Base-by-base conservation (phyloP, 1,140 invertebrate genomes). In the Papilio polytes region DNA sequence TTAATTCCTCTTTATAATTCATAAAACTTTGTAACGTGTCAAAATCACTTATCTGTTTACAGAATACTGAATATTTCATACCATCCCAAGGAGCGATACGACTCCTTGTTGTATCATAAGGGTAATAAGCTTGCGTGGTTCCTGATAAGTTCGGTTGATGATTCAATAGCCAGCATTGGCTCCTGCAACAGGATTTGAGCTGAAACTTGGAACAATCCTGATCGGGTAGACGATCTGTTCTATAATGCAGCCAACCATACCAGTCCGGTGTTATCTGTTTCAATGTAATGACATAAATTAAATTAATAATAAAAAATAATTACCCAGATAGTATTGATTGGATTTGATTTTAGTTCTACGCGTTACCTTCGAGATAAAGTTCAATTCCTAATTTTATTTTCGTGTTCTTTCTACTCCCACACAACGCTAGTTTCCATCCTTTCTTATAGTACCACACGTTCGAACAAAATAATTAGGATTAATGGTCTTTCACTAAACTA, bases 161-260 rank as follows among this genome's bases (percentile, higher is more conserved):
- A 0, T 88, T 89, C 7, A 82, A 85, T 15, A 92, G 74, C 93
- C 93, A 94, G 2, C 73, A 74, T 2, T 87, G 73, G 10, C 79
- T 84, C 77, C 80, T 88, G 13, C 70, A 70, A 63, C 85, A 88
- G 41, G 82, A 85, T 15, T 79, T 76, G 0, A 94, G 82, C 22
- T 59, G 74, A 41, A 84, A 83, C 77, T 93, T 94, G 15, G 90
- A 88, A 56, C 81, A 82, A 73, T 94, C 92, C 78, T 94, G 88
- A 26, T 81, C 85, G 0, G 98, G 98, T 15, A 96, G 95, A 15
- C 96, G 93, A 92, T 98, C 98, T 1, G 97, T 97, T 89, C 97
- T 98, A 91, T 98, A 97, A 89, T 98, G 97, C 59, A 98, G 89
- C 98, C 98, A 98, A 12, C 97, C 97, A 88, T 92, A 98, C 98